phyloP scores from a whole-genome alignment of 2,888 invertebrate species.

The Ophioninae sp. region DNA sequence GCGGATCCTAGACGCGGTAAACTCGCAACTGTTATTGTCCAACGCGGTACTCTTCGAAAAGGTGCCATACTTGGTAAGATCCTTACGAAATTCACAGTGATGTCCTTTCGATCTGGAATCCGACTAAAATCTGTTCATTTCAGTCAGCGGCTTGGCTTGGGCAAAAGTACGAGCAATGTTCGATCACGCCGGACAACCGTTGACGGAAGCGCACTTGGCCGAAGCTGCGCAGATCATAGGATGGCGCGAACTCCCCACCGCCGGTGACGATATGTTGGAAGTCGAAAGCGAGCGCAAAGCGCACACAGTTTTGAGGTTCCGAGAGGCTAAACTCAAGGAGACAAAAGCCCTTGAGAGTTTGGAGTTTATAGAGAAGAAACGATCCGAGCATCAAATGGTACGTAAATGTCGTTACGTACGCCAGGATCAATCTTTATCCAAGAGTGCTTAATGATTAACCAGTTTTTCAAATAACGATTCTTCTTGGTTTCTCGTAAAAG shows the following conservation, averaged over 20 bases:
- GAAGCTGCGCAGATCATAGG: slow-evolving; percentile 93
- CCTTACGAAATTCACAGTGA: background rate
- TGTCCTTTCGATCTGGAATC: background rate
- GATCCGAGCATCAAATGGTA: slow-evolving; percentile 84
- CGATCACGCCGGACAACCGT: slow-evolving; percentile 87
- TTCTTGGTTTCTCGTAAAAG: background rate
- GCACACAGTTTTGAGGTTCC: slow-evolving; percentile 85
- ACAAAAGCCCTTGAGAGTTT: slow-evolving; percentile 86
- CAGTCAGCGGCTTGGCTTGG: slow-evolving; percentile 93
- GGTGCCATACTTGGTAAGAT: slow-evolving; percentile 82
- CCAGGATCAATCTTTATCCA: background rate
- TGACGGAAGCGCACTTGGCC: slow-evolving; percentile 89
- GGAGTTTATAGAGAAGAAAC: slow-evolving; percentile 85
- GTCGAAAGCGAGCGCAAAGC: slow-evolving; percentile 90
- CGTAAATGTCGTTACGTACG: background rate
- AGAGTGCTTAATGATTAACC: background rate
- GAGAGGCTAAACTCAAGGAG: slow-evolving; percentile 84
- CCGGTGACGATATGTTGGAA: slow-evolving; percentile 94
- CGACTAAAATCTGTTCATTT: slow-evolving; percentile 80
- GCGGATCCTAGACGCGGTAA: slow-evolving; percentile 86
- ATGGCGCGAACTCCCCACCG: slow-evolving; percentile 94
- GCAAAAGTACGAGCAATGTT: slow-evolving; percentile 92
- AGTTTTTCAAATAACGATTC: background rate
- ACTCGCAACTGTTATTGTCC: slow-evolving; percentile 84
- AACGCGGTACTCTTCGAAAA: slow-evolving; percentile 84